Evolutionary conservation across 2,888 invertebrate genomes (phyloP).

Genomic region (Bursaphelenchus okinawaensis): DNA sequence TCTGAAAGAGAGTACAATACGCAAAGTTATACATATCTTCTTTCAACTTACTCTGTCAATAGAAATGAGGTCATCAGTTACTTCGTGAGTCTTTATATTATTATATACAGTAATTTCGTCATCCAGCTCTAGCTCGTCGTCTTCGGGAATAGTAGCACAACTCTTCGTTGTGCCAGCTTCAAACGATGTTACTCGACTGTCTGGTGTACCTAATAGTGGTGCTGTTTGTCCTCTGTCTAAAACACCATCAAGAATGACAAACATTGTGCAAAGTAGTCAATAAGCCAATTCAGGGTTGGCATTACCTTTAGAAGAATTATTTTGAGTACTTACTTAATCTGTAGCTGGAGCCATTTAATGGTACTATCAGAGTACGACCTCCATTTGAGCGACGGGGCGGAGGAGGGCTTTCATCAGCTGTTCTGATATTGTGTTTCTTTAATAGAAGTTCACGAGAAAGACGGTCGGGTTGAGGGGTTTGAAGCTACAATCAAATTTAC

Average conservation of each 20-base stretch:
- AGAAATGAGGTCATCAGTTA: conserved; percentile 39
- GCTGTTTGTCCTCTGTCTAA: not conserved
- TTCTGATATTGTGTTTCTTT: conserved; percentile 15
- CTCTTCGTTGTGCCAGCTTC: conserved; percentile 51
- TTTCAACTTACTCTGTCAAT: conserved; percentile 39
- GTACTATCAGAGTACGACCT: conserved; percentile 44
- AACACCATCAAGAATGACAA: not conserved
- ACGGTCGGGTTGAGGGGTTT: not conserved
- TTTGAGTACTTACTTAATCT: conserved; percentile 10
- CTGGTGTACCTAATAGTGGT: conserved; percentile 41
- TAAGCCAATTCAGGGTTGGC: not conserved
- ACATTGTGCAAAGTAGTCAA: not conserved
- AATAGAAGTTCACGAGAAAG: conserved; percentile 16
- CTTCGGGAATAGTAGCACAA: conserved; percentile 51
- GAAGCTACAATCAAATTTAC: not conserved
- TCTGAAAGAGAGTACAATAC: too few relatives aligned
- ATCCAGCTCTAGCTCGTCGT: conserved; percentile 23
- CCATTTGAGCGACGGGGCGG: conserved; percentile 22
- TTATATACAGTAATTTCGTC: conserved; percentile 35
- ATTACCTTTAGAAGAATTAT: not conserved
- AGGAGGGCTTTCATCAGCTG: conserved; percentile 23
- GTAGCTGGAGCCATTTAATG: conserved; percentile 27
- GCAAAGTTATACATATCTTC: too few relatives aligned
- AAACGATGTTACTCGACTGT: conserved; percentile 49
- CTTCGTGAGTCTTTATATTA: conserved; percentile 6